Conservation (phyloP, 2,113 vertebrate species). For the Charina bottae region DNA sequence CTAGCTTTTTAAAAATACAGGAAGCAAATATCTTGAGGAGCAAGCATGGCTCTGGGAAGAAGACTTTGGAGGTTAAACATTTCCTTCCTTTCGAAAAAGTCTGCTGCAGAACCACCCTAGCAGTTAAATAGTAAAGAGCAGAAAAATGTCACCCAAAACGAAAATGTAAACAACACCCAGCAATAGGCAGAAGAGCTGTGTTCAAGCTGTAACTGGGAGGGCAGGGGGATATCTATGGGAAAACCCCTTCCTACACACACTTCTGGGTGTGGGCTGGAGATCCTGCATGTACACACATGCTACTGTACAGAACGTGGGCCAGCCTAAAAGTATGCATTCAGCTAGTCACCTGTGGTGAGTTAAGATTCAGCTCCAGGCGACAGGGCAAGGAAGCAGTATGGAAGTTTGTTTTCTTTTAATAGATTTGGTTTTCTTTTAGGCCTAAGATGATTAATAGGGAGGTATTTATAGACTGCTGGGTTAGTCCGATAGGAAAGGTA, state of each 20-base stretch:
- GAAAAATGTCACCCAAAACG: background rate
- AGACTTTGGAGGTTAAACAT: background rate
- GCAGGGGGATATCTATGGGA: background rate
- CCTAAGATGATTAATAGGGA: background rate
- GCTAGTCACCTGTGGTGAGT: background rate
- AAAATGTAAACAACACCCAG: background rate
- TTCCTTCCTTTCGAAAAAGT: background rate
- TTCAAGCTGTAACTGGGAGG: background rate
- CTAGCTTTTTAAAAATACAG: background rate
- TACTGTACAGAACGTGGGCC: background rate
- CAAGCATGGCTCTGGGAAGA: background rate
- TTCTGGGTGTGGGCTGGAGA: background rate
- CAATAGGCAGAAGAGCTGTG: background rate
- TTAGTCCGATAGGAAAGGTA: background rate
- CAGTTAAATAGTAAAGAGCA: background rate
- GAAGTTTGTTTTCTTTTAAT: background rate
- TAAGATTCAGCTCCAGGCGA: background rate
- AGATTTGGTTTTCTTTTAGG: background rate
- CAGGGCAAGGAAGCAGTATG: background rate
- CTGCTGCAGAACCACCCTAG: background rate
- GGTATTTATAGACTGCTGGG: background rate
- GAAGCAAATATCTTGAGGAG: too few species aligned
- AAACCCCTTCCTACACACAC: background rate
- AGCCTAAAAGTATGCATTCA: background rate
- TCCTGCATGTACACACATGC: background rate